Evolutionary conservation across 2,888 invertebrate genomes (phyloP), one percentile per base, ranked within the genome.

Genomic region (Scaptomyza flava): DNA sequence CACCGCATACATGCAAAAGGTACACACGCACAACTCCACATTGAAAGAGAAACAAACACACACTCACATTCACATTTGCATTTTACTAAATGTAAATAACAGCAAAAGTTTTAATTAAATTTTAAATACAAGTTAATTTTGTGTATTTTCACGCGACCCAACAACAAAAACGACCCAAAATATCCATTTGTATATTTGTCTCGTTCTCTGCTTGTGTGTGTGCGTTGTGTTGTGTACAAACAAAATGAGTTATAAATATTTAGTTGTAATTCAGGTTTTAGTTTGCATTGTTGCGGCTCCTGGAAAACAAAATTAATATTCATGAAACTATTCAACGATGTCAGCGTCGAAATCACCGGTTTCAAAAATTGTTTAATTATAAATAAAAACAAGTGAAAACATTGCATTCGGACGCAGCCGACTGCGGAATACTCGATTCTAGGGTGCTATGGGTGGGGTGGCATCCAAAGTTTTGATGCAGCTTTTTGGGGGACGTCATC

Each of bases 201-300:
- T 11, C 11, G 2, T 9, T 33, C 4, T 11, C 11, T 41, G 41
- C 8, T 7, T 38, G 38, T 67, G 61, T 54, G 63, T 69, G 42
- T 61, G 52, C 14, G 7, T 43, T 62, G 51, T 53, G 47, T 59
- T 66, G 67, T 59, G 47, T 45, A 53, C 46, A 52, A 53, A 69
- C 67, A 85, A 86, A 88, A 88, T 86, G 79, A 88, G 84, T 88
- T 88, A 83, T 88, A 86, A 88, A 88, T 86, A 88, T 86, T 86
- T 81, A 88, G 83, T 86, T 83, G 86, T 83, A 80, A 86, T 86
- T 88, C 80, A 68, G 79, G 81, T 79, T 75, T 86, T 83, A 86
- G 81, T 79, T 85, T 63, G 60, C 79, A 81, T 75, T 87, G 77
- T 72, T 76, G 60, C 51, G 62, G 53, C 33, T 59, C 60, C 56